Evolutionary conservation across 2,888 invertebrate species (phyloP), one percentile per base, ranked within the genome.

Genomic region (Piscicola geometra): DNA sequence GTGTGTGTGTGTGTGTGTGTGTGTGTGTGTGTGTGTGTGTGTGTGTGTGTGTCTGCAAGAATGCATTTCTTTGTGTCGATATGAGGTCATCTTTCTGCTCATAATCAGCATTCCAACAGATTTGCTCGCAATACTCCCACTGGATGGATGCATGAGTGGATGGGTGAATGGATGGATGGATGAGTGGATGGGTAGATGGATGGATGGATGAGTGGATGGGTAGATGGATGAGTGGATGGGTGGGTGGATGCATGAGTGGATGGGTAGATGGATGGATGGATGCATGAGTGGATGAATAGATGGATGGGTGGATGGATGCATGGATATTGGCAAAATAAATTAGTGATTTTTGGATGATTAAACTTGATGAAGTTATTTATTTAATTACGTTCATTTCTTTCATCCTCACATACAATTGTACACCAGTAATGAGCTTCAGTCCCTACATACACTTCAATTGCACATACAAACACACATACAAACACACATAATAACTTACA

Each of bases 61-160:
- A 56, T 15, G n/a, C n/a, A 15, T 56, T 56, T 56, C 60, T 56
- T 56, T 56, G 60, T 56, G 60, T 56, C 12, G 60, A 25, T 56
- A 3, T 56, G 25, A 25, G 60, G 60, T 56, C 60, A 56, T 56
- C n/a, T 56, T 56, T 56, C 21, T 56, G 25, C 60, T 56, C 60
- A 56, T 56, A 56, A 56, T 56, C 60, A 56, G 60, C 60, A 21
- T 56, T 56, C 60, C 60, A 56, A 56, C 60, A 56, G 60, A 56
- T 56, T 56, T 56, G 60, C 60, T 56, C 25, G 9, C 15, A 25
- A 56, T 18, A 5, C 25, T 18, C 21, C 25, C 25, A 3, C 21
- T 21, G 60, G 60, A 21, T 56, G 12, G 50, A 47, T 47, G 50
- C 12, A 47, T 47, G 50, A 47, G n/a, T 56, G 60, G 60, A 56